phyloP scores from a whole-genome alignment of 2,888 invertebrate genomes.

The Chloromyia formosa region DNA sequence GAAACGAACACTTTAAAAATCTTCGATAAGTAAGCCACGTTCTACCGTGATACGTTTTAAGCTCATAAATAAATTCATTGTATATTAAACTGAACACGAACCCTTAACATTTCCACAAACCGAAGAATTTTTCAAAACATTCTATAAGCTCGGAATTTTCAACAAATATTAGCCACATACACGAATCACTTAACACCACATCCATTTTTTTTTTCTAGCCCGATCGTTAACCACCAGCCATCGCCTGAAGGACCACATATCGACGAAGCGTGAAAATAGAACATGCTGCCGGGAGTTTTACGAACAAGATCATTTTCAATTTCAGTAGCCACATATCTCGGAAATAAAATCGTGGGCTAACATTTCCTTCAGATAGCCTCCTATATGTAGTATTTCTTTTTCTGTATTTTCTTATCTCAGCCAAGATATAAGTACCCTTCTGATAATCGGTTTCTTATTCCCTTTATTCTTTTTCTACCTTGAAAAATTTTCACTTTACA shows the following conservation, averaged over 20 bases:
- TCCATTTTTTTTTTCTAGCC: background rate
- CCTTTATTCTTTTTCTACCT: conserved; percentile 9
- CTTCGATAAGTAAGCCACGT: background rate
- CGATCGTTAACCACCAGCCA: background rate
- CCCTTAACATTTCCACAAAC: background rate
- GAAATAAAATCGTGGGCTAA: conserved; percentile 43
- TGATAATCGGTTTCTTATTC: conserved; percentile 18
- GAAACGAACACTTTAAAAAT: too few species aligned
- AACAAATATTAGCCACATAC: background rate
- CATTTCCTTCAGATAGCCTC: background rate
- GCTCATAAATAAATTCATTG: conserved; percentile 40
- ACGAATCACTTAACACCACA: conserved; percentile 24
- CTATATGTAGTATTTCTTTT: conserved; percentile 9
- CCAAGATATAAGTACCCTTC: conserved; percentile 29
- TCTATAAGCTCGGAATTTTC: background rate
- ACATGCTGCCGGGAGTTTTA: background rate
- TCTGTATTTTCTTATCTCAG: conserved; percentile 16
- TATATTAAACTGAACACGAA: conserved; percentile 20
- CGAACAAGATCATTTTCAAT: conserved; percentile 36
- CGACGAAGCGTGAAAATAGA: conserved; percentile 27
- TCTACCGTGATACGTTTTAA: conserved; percentile 11
- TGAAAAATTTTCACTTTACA: background rate
- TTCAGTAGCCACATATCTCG: conserved; percentile 35
- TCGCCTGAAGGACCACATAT: background rate
- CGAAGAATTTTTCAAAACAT: background rate